phyloP scores from a whole-genome alignment of 2,113 vertebrate genomes.

The Microtus pennsylvanicus region DNA sequence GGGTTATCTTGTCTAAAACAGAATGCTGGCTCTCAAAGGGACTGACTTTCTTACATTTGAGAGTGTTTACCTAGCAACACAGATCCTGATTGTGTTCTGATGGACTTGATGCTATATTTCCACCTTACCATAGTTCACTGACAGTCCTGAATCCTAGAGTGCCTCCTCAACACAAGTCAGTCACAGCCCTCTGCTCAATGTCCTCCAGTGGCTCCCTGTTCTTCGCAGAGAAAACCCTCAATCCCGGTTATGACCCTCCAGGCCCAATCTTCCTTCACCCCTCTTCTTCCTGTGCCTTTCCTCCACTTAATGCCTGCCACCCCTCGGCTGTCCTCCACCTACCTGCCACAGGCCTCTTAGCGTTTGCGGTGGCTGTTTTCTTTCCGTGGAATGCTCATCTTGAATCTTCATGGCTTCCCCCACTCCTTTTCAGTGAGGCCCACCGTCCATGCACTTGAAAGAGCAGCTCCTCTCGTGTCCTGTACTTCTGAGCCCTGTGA shows the following conservation, averaged over 20 bases:
- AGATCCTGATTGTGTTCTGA: not conserved
- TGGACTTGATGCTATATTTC: not conserved
- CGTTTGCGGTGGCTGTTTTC: not conserved
- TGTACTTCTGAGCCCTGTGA: not conserved
- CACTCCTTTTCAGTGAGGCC: not conserved
- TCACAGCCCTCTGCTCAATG: not conserved
- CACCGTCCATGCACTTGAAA: not conserved
- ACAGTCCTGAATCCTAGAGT: not conserved
- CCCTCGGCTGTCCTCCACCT: not conserved
- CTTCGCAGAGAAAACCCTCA: not conserved
- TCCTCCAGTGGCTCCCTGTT: not conserved
- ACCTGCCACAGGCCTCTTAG: accelerated
- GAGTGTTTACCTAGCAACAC: not conserved
- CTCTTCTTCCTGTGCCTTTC: not conserved
- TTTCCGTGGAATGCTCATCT: not conserved
- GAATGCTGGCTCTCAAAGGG: not conserved
- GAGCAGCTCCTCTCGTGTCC: not conserved
- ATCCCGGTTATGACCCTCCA: not conserved
- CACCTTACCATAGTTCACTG: not conserved
- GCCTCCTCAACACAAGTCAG: not conserved
- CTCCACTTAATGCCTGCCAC: not conserved
- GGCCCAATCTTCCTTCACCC: not conserved
- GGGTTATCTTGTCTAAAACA: not conserved
- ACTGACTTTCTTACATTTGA: not conserved
- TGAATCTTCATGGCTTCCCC: no score